Percentiles rank a stretch among this genome's conserved stretches.
These are phyloP conservation scores for Florisuga fusca DNA, from an alignment of 2,797 vertebrate genomes.

Conservation along the genomic window DNA sequence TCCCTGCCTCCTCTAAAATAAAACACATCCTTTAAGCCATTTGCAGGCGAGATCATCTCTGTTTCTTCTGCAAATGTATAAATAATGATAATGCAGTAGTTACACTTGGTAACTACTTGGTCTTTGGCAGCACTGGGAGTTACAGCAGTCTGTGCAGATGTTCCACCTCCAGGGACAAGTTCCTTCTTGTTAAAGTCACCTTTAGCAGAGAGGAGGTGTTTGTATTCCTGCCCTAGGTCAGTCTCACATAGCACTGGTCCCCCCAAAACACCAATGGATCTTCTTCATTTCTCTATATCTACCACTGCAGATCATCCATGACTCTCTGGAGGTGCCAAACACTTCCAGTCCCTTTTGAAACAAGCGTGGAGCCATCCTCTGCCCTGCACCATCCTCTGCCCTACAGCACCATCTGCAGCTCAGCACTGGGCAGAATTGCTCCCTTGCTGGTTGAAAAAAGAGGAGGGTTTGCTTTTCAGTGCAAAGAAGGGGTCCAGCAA, in stretches of 20 bases:
- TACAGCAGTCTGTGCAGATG: slow-evolving; percentile 38
- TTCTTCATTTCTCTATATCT: not conserved
- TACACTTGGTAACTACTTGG: not conserved
- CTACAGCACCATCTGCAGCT: not conserved
- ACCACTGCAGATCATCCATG: not conserved
- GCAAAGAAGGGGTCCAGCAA: not conserved
- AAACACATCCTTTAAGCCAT: slow-evolving; percentile 14
- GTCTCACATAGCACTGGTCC: not conserved
- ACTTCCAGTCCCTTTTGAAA: not conserved
- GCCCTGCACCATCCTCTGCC: not conserved
- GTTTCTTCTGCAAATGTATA: slow-evolving; percentile 7
- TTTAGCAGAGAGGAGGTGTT: not conserved
- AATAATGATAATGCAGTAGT: slow-evolving; percentile 13
- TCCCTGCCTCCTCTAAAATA: slow-evolving; percentile 15
- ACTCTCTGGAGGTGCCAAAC: not conserved
- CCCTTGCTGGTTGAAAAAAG: not conserved
- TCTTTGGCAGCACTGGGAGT: not conserved
- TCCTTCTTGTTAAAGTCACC: not conserved
- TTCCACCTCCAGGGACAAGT: not conserved
- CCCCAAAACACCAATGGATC: not conserved
- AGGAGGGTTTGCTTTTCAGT: not conserved
- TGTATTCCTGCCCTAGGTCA: not conserved
- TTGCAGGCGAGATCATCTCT: slow-evolving; percentile 13
- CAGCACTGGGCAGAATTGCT: not conserved
- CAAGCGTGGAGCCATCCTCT: not conserved